Evolutionary conservation across 1,140 invertebrate genomes (phyloP), one percentile per base, ranked within the genome.

Genomic region (Cheumatopsyche charites): DNA sequence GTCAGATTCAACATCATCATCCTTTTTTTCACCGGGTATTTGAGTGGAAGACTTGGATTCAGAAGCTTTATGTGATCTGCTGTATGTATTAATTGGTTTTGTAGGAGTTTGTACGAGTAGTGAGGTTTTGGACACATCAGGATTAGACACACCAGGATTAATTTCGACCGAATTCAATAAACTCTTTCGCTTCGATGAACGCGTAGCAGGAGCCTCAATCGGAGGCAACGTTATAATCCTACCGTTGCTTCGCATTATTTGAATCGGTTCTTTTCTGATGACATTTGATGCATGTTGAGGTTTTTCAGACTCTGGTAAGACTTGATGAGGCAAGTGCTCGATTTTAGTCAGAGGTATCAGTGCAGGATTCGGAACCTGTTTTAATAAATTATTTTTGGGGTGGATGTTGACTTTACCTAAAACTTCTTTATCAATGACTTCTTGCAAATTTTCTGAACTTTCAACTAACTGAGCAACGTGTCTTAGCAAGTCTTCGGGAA

Each of bases 131-230:
- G 63, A 23, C 11, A 26, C 3, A 43, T 66, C 36, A 7, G 42
- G 41, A 26, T 41, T 25, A 6, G 17, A 58, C 1, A 26, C 13
- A 25, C 21, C 23, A 9, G 19, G 55, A 26, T 58, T 58, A 13
- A 26, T 25, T 12, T 63, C 36, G 0, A 23, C 67, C 5, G 72
- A 49, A 62, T 76, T 77, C 29, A 78, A 66, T 15, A 78, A 73
- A 74, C 77, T 79, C 55, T 79, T 79, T n/a, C 79, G 74, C 72
- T 79, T 79, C 0, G 79, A 79, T 29, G 79, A 74, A 62, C 89
- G 79, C 0, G 90, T 91, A 9, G 89, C 88, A n/a, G 90, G 91
- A 25, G 91, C 88, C 82, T 92, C 91, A 47, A 92, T 91, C 0
- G 91, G 91, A 15, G 91, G 91, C 69, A 93, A 80, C 5, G 89